Evolutionary conservation across 2,113 vertebrate genomes (phyloP).

Genomic region (Menidia beryllina): DNA sequence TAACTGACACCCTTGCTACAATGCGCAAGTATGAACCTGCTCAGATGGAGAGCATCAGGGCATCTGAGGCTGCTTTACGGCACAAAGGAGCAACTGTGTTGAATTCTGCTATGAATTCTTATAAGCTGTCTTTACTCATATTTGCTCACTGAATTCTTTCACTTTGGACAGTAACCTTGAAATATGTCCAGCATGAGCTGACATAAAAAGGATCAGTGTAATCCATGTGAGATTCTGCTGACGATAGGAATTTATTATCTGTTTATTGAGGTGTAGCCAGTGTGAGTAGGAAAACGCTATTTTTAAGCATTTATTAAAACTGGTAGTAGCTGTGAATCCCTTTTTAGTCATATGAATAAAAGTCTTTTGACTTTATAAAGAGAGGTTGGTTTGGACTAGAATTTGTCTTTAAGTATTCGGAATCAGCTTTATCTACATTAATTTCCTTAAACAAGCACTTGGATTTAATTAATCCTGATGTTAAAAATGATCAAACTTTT

Average conservation of each 20-base stretch:
- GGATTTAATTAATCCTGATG: no score
- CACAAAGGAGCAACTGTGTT: not conserved
- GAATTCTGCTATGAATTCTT: not conserved
- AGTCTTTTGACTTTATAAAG: not conserved
- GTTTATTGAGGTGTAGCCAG: constrained; percentile 26
- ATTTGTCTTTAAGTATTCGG: constrained; percentile 5
- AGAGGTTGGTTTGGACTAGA: not conserved
- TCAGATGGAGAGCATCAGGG: constrained; percentile 3
- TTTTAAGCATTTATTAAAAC: constrained; percentile 12
- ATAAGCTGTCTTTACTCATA: not conserved
- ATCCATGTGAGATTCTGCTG: constrained; percentile 29
- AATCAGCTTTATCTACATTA: constrained; percentile 15
- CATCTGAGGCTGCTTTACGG: not conserved
- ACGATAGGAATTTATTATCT: constrained; percentile 12
- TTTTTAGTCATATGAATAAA: constrained; percentile 22
- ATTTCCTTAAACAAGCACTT: not conserved
- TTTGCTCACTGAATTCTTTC: constrained; percentile 8
- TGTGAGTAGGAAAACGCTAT: not conserved
- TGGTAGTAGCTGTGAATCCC: not conserved
- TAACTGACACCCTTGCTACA: constrained; percentile 87
- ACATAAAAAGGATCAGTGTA: not conserved
- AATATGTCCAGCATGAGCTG: not conserved
- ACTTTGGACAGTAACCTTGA: not conserved
- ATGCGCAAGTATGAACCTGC: constrained; percentile 79
- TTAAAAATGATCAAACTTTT: not conserved